phyloP scores from a whole-genome alignment of 2,113 vertebrate genomes.

The Lepus timidus region DNA sequence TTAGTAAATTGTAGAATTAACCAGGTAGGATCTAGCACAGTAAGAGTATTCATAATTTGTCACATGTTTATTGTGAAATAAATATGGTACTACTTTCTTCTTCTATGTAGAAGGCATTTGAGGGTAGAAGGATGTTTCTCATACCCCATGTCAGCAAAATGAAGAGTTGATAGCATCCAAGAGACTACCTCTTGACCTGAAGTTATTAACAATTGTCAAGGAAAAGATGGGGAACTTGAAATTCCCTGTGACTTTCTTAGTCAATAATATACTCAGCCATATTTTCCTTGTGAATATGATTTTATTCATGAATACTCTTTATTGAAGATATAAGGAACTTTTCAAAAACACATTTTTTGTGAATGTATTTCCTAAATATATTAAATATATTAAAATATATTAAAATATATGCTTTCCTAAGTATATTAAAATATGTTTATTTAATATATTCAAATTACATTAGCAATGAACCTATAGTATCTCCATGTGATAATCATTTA shows the following conservation, averaged over 20 bases:
- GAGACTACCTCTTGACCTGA: neutral
- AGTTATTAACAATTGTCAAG: neutral
- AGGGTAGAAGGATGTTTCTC: neutral
- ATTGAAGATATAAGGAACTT: neutral
- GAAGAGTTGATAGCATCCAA: neutral
- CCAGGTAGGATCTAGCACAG: neutral
- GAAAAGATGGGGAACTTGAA: neutral
- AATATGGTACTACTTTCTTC: neutral
- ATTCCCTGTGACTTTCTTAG: neutral
- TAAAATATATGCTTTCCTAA: neutral
- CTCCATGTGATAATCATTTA: neutral
- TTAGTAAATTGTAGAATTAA: neutral
- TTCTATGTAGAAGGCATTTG: neutral
- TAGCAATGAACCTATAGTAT: neutral
- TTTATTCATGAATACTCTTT: neutral
- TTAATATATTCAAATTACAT: neutral
- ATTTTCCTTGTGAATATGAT: neutral
- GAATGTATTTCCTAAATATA: neutral
- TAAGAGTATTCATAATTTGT: neutral
- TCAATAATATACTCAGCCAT: neutral
- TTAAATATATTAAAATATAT: too few species aligned
- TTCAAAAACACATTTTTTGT: neutral
- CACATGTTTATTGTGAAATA: rapidly evolving
- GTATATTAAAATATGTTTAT: neutral
- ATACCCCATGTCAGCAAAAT: rapidly evolving